These are phyloP conservation scores for Drosophila falleni DNA, from an alignment of 2,888 invertebrate species.

Conservation along the genomic window DNA sequence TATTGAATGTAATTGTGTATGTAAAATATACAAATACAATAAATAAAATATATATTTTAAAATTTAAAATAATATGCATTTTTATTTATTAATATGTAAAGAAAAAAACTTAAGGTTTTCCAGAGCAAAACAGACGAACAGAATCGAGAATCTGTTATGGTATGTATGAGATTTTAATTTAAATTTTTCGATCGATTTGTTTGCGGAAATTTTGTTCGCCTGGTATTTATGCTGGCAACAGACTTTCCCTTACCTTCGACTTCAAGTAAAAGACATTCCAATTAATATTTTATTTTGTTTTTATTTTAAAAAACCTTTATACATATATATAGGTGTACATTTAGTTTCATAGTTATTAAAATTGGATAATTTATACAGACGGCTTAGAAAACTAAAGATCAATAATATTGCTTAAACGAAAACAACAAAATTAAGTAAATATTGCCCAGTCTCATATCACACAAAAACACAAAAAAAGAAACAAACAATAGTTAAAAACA, in stretches of 20 bases:
- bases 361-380: slow-evolving; percentile 38
- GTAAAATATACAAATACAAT: slow-evolving; percentile 54
- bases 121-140: too few relatives aligned
- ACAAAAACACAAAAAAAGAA: slow-evolving; percentile 11
- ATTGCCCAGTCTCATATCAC: slow-evolving; percentile 43
- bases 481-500: slow-evolving; percentile 9
- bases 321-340: slow-evolving; percentile 42
- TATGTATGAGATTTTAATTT: too few relatives aligned
- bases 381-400: slow-evolving; percentile 33
- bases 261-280: background rate
- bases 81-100: background rate
- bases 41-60: slow-evolving; percentile 80
- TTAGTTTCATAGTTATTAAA: slow-evolving; percentile 23
- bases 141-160: too few relatives aligned
- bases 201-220: slow-evolving; percentile 14
- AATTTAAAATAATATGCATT: slow-evolving; percentile 29
- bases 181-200: background rate
- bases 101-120: too few relatives aligned
- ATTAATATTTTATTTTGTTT: slow-evolving; percentile 2
- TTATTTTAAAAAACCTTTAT: slow-evolving; percentile 32
- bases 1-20: slow-evolving; percentile 66
- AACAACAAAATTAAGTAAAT: slow-evolving; percentile 48
- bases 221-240: background rate
- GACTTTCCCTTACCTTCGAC: background rate
- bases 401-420: slow-evolving; percentile 7